Evolutionary conservation across 2,888 invertebrate species (phyloP).

Genomic region (Tipula vernalis): DNA sequence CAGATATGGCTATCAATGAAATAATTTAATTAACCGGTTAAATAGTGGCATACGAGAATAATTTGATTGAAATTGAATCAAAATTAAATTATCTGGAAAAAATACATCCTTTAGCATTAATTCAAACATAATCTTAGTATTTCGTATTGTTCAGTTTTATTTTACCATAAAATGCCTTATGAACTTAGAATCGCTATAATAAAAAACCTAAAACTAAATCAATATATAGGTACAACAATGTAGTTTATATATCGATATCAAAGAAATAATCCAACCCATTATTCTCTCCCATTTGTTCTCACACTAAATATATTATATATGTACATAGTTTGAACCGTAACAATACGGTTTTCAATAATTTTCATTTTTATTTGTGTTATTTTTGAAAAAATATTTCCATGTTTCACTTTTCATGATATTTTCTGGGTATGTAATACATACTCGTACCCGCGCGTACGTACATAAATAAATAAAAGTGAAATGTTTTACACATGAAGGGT

Average conservation of each 20-base stretch:
- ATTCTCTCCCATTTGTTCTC: background rate
- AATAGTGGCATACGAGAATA: too few species aligned
- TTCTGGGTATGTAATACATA: background rate
- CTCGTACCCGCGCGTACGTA: background rate
- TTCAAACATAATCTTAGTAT: too few species aligned
- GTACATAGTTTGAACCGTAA: background rate
- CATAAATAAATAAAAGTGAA: background rate
- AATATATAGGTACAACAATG: background rate
- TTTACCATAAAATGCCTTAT: background rate
- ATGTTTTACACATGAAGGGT: background rate
- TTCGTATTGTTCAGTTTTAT: too few species aligned
- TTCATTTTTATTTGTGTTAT: background rate
- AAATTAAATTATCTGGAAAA: too few species aligned
- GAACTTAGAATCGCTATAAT: background rate
- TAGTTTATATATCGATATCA: background rate
- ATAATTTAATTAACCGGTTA: too few species aligned
- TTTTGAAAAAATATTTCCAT: background rate
- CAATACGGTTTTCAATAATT: background rate
- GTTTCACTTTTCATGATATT: background rate
- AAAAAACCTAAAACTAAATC: background rate
- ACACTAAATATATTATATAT: background rate
- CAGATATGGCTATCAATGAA: too few species aligned
- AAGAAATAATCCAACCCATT: background rate
- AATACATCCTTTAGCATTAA: too few species aligned
- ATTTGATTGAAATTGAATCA: too few species aligned